A percentile compares a stretch with the other conserved stretches of the same genome.
Evolutionary conservation across 2,888 invertebrate genomes (phyloP).

Genomic region (Heteromyza rotundicornis): DNA sequence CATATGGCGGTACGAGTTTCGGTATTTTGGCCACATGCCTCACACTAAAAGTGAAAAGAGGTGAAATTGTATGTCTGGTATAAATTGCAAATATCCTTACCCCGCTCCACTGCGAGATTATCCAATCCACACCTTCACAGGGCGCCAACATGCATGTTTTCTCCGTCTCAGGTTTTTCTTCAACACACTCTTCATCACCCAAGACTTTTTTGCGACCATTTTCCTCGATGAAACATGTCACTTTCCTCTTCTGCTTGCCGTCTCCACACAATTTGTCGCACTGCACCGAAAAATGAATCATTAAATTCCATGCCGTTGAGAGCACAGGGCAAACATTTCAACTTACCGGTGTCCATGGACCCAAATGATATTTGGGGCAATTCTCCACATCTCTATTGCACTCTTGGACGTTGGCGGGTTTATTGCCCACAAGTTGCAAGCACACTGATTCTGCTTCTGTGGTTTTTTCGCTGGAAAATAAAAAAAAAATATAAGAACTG

Average conservation of each 20-base stretch:
- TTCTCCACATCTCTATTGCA: conserved; percentile 76
- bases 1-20: conserved; percentile 79
- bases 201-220: conserved; percentile 71
- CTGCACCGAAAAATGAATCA: conserved; percentile 60
- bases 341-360: conserved; percentile 88
- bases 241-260: conserved; percentile 80
- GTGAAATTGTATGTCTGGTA: not conserved
- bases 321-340: not conserved
- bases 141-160: conserved; percentile 78
- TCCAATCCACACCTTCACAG: conserved; percentile 93
- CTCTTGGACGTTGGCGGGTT: conserved; percentile 71
- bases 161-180: conserved; percentile 74
- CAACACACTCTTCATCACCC: conserved; percentile 70
- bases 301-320: too few relatives aligned
- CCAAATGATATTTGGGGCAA: conserved; percentile 87
- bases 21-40: conserved; percentile 75
- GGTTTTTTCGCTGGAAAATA: conserved; percentile 65
- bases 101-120: conserved; percentile 84
- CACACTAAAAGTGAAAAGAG: conserved; percentile 76
- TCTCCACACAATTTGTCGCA: conserved; percentile 91
- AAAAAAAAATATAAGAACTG: not conserved
- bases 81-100: conserved; percentile 64
- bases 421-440: conserved; percentile 70
- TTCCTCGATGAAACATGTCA: conserved; percentile 77
- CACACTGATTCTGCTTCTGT: conserved; percentile 80